Evolutionary conservation across 2,113 vertebrate genomes (phyloP), one percentile per base, ranked within the genome.

Genomic region (Epinephelus moara): DNA sequence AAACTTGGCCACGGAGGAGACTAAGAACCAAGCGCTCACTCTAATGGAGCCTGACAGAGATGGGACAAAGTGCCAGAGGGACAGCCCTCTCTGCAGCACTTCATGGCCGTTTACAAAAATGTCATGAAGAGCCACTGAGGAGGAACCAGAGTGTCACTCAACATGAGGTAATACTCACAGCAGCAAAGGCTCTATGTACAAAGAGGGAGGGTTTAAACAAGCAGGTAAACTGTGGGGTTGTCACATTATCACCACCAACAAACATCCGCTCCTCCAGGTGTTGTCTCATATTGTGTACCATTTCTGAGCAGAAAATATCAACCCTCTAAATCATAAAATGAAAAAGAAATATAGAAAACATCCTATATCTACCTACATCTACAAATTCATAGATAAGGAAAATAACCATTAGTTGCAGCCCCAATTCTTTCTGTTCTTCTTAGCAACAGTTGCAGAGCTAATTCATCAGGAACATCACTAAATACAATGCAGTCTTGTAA

Each of bases 131-230:
- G 14, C 47, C 47, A 62, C 45, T 37, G 59, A 18, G 18, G 45
- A 61, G 18, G 25, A 74, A 50, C 42, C 45, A 73, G 25, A 63
- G 42, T 23, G 45, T 50, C 55, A 23, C 64, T 69, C 55, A 13
- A 19, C 63, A 68, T 59, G 64, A 78, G 68, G 25, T 69, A 42
- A 69, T 42, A 25, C 75, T 69, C 63, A 18, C 63, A 68, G 42
- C 37, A 50, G 37, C 30, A 17, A 42, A 77, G 13, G 37, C 61
- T 56, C 52, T 57, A 62, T 33, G 37, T 15, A 25, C 25, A n/a
- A 30, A 66, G 10, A 14, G 15, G 14, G 61, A 57, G 23, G 37
- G 11, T 25, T 11, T 1, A 47, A 30, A 67, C 14, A 30, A 56
- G 15, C 6, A 30, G 75, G 62, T 67, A 5, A 57, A 30, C 25